Base-by-base conservation (phyloP, 2,888 invertebrate genomes). In the Eristalis intricaria region DNA sequence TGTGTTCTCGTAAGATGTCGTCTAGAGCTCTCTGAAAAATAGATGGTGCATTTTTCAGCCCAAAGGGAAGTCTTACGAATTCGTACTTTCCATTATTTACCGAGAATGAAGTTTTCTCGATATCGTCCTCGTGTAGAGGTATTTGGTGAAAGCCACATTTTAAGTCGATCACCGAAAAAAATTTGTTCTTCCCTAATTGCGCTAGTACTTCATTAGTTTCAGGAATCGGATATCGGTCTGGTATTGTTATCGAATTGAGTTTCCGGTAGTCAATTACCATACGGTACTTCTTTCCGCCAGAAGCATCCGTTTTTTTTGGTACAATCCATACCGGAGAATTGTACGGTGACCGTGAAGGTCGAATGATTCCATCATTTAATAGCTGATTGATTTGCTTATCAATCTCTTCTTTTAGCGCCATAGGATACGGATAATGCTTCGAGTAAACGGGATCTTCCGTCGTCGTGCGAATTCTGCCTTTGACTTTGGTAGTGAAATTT, bases 11-110 rank as follows among this genome's bases (percentile, higher is more conserved):
- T 43, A 79, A 69, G 32, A 74, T 69, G 7, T 75, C 61, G n/a
- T 80, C 74, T n/a, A 80, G 23, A 7, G 61, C 40, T 35, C 68
- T 69, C 38, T 84, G 80, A 64, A 84, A 88, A 66, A 82, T 88
- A 7, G 65, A 63, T 13, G 76, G 75, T 8, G 77, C 60, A 26
- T 83, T 76, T 13, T 83, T 83, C 15, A 77, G 60, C 10, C 77
- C 76, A 32, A 83, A 78, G 8, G 73, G 73, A 38, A 83, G 68
- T 50, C 50, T n/a, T 50, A 50, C 19, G 8, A 50, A 50, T 50
- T 50, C 19, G 8, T 50, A 22, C 22, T 74, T 84, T 19, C 78
- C 69, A 13, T 78, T 63, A 40, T 78, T 84, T 19, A 84, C 56
- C 15, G 64, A 68, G 29, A 84, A 84, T 43, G 73, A 65, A 8